These are phyloP conservation scores for Echinops telfairi DNA, from an alignment of 2,113 vertebrate genomes.

Conservation along the genomic window DNA sequence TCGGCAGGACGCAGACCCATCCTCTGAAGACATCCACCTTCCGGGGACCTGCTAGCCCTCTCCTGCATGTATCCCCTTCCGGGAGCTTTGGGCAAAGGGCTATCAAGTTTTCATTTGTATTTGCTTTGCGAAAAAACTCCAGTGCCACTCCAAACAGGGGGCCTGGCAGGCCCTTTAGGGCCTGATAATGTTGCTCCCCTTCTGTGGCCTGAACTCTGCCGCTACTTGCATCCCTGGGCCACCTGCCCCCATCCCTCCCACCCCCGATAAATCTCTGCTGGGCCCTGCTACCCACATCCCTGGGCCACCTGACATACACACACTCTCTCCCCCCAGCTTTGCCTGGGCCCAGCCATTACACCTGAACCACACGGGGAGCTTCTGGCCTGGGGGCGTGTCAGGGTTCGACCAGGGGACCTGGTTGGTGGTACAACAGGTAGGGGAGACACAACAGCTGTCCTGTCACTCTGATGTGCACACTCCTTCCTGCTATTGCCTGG, in stretches of 20 bases:
- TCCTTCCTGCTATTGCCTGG: background rate
- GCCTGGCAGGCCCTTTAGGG: background rate
- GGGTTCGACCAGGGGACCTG: no score
- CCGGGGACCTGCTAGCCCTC: background rate
- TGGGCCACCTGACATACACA: background rate
- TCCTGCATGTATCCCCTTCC: background rate
- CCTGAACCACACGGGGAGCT: background rate
- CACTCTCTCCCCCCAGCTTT: no score
- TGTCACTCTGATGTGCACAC: no score
- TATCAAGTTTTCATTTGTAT: background rate
- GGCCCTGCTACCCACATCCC: background rate
- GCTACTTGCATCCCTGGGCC: background rate
- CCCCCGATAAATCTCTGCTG: background rate
- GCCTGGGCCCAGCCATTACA: background rate
- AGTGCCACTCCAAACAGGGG: background rate
- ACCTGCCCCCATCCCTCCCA: background rate
- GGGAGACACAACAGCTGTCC: no score
- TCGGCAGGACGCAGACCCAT: fast-evolving
- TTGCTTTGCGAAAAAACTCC: background rate
- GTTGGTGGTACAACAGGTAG: background rate
- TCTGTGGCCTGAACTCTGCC: background rate
- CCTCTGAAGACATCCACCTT: background rate
- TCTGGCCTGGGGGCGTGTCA: background rate
- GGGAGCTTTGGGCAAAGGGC: background rate
- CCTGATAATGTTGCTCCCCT: background rate